Conservation (phyloP, 2,888 invertebrate species). For the Agelastica alni region DNA sequence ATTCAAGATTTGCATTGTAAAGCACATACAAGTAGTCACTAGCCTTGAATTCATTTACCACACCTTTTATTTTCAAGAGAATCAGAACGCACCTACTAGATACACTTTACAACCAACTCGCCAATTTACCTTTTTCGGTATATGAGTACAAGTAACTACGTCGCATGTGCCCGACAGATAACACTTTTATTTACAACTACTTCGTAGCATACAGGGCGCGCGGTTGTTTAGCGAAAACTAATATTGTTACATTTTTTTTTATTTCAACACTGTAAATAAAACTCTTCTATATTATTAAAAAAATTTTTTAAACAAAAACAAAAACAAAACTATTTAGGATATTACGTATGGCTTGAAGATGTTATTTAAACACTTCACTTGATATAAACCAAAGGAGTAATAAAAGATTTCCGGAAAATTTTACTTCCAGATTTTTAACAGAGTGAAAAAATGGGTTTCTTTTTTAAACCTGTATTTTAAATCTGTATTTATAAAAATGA, state of each 20-base stretch:
- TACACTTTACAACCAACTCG: conserved; percentile 2
- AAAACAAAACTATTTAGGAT: too few species aligned
- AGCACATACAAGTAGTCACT: conserved; percentile 27
- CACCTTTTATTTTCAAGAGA: conserved; percentile 25
- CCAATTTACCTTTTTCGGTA: conserved; percentile 34
- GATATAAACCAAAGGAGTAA: too few species aligned
- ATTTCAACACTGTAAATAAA: background rate
- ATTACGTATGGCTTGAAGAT: too few species aligned
- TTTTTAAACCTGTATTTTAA: too few species aligned
- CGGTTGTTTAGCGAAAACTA: background rate
- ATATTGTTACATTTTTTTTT: background rate
- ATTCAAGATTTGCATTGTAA: conserved; percentile 29
- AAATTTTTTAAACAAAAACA: too few species aligned
- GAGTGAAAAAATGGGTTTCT: too few species aligned
- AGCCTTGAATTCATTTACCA: conserved; percentile 30
- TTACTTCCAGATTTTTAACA: too few species aligned
- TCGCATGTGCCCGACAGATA: conserved; percentile 8
- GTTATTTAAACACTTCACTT: too few species aligned
- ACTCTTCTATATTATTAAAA: too few species aligned
- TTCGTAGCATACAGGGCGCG: background rate
- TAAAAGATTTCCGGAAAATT: too few species aligned
- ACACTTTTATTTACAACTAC: conserved; percentile 7
- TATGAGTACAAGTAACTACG: conserved; percentile 4
- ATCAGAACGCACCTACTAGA: conserved; percentile 3
- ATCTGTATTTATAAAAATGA: too few species aligned